These are phyloP conservation scores for Lumbricus terrestris DNA, from an alignment of 2,888 invertebrate species.

Conservation along the genomic window DNA sequence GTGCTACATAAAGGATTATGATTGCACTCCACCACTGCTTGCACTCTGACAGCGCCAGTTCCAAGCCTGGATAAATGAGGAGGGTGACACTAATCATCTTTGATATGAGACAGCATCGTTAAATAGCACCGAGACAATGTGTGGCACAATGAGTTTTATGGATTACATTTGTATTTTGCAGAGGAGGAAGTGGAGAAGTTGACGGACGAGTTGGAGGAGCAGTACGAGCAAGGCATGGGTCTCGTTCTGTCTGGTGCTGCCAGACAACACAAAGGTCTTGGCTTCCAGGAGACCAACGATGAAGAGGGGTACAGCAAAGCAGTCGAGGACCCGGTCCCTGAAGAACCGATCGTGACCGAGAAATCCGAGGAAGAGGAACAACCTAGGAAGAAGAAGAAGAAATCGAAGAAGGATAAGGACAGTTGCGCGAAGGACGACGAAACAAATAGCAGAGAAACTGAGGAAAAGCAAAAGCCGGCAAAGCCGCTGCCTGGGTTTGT, in stretches of 20 bases:
- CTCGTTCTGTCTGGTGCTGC: slow-evolving; percentile 47
- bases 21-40: too few species aligned
- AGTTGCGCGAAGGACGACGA: not conserved
- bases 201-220: slow-evolving; percentile 46
- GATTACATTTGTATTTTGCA: slow-evolving; percentile 18
- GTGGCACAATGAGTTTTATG: not conserved
- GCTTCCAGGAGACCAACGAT: slow-evolving; percentile 43
- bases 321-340: not conserved
- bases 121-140: too few species aligned
- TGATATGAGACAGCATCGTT: too few species aligned
- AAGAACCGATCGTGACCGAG: not conserved
- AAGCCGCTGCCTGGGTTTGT: not conserved
- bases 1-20: too few species aligned
- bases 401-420: slow-evolving; percentile 12
- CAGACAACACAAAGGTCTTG: slow-evolving; percentile 51
- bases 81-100: too few species aligned
- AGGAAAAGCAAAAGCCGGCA: not conserved
- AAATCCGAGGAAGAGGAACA: not conserved
- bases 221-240: slow-evolving; percentile 51
- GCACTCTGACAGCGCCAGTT: too few species aligned
- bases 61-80: too few species aligned
- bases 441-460: not conserved
- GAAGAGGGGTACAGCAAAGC: not conserved
- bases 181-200: slow-evolving; percentile 36
- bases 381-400: not conserved